A percentile compares a stretch with the other conserved stretches of the same genome.
phyloP scores from a whole-genome alignment of 2,797 vertebrate genomes.

The Pyrrhura leucotis region DNA sequence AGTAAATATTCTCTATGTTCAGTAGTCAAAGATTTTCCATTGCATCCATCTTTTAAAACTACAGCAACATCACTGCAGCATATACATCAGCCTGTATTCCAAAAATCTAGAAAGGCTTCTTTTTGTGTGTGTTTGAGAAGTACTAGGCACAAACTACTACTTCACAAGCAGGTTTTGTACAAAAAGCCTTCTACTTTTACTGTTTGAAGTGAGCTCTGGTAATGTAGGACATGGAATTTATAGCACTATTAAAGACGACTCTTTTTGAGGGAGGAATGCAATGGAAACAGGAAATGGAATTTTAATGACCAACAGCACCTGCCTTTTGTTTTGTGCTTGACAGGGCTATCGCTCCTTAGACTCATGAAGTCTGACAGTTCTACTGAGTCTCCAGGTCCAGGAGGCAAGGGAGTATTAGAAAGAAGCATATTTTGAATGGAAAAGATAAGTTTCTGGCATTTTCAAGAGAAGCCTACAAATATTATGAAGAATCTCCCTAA shows the following conservation, averaged over 20 bases:
- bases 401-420: background rate
- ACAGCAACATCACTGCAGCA: background rate
- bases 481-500: background rate
- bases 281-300: background rate
- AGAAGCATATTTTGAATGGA: background rate
- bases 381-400: background rate
- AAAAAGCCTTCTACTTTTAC: background rate
- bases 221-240: background rate
- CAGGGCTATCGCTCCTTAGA: background rate
- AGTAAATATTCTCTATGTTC: slow-evolving; percentile 19
- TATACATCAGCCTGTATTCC: background rate
- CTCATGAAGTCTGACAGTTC: background rate
- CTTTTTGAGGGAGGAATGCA: background rate
- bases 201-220: background rate
- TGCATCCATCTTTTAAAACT: slow-evolving; percentile 6
- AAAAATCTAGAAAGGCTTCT: background rate
- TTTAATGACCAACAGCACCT: background rate
- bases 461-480: background rate
- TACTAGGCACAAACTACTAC: background rate
- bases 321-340: background rate
- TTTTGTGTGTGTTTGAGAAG: background rate
- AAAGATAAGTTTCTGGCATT: background rate
- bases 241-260: background rate
- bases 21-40: background rate
- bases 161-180: background rate